These are phyloP conservation scores for Rhabdornis inornatus DNA, from an alignment of 2,113 vertebrate species.

Conservation along the genomic window DNA sequence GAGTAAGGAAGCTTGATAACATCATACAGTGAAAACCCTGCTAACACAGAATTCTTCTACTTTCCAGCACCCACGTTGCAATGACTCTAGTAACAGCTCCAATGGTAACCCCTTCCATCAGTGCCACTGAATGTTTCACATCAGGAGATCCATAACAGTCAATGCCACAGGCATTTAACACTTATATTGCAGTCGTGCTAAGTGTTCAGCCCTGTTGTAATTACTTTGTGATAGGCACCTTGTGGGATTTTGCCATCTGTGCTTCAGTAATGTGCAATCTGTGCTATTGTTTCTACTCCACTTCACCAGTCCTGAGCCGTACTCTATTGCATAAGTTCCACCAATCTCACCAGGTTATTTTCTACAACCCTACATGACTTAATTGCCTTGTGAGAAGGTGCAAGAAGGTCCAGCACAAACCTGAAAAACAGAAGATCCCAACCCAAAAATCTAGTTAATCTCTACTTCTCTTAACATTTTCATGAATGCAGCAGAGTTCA, in stretches of 20 bases:
- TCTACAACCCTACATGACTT: not conserved
- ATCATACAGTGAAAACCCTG: not conserved
- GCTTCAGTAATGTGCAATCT: not conserved
- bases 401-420: not conserved
- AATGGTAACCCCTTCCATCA: not conserved
- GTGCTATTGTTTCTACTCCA: not conserved
- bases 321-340: not conserved
- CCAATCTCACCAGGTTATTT: not conserved
- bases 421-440: not conserved
- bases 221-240: not conserved
- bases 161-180: not conserved
- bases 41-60: not conserved
- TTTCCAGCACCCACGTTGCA: not conserved
- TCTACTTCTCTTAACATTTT: not conserved
- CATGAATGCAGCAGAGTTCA: not conserved
- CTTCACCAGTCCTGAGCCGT: not conserved
- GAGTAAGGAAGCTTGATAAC: not conserved
- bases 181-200: not conserved
- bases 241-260: conserved; percentile 24
- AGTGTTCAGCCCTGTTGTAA: not conserved
- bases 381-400: not conserved
- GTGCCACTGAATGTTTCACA: not conserved
- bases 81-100: not conserved
- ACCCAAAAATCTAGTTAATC: not conserved
- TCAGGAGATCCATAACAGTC: not conserved